Percentiles rank a stretch among this genome's conserved stretches.
These are phyloP conservation scores for Epirrhoe tristata DNA, from an alignment of 2,888 invertebrate species.

Conservation along the genomic window DNA sequence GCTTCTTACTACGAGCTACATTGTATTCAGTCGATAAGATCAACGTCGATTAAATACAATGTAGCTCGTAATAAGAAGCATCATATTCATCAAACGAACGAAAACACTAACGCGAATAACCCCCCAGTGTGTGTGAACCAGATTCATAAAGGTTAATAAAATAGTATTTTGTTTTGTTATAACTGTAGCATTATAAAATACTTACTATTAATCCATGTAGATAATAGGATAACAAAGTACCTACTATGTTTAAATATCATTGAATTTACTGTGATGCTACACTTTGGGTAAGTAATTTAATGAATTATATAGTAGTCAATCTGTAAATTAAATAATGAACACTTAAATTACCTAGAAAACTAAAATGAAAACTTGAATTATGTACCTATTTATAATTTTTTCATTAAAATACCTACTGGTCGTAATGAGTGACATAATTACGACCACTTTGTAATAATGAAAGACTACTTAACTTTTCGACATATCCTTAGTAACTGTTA, in stretches of 20 bases:
- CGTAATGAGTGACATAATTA: slow-evolving; percentile 33
- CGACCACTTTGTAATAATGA: slow-evolving; percentile 69
- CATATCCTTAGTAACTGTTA: slow-evolving; percentile 77
- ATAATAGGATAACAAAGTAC: not conserved
- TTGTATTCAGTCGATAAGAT: no score
- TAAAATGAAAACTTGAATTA: no score
- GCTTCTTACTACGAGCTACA: no score
- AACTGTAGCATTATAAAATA: not conserved
- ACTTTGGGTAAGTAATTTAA: slow-evolving; percentile 41
- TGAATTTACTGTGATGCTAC: slow-evolving; percentile 82
- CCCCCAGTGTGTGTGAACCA: no score
- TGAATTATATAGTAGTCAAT: slow-evolving; percentile 18
- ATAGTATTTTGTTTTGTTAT: not conserved
- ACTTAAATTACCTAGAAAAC: not conserved
- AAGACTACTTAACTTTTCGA: slow-evolving; percentile 71
- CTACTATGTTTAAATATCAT: slow-evolving; percentile 16
- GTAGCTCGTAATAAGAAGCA: no score
- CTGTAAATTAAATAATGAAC: slow-evolving; percentile 23
- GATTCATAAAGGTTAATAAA: no score
- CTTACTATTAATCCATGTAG: not conserved
- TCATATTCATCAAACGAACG: no score
- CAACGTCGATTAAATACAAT: no score
- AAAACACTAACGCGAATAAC: no score
- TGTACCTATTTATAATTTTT: no score
- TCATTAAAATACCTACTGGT: no score